Evolutionary conservation across 2,113 vertebrate species (phyloP), one percentile per base, ranked within the genome.

Genomic region (Cynoglossus semilaevis): DNA sequence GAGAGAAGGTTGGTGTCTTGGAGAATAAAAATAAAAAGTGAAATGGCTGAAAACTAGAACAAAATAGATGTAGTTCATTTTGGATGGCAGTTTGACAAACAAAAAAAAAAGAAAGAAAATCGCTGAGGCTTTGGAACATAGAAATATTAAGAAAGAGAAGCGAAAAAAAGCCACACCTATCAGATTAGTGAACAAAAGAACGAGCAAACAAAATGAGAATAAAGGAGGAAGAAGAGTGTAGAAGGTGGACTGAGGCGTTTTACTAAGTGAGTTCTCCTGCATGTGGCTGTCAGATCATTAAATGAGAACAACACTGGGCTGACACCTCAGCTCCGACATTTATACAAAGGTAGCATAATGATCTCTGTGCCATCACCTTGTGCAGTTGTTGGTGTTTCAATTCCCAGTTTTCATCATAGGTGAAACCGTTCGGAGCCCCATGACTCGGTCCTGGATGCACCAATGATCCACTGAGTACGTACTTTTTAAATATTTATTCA

Each of bases 241-340:
- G 3, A 29, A 6, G 22, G 22, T 29, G 22, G 46, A 63, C 67
- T 74, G 59, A 67, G 34, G 56, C 72, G 64, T 58, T 65, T 49
- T 41, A 67, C 62, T 74, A 66, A 79, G 79, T 81, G 61, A 77
- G 69, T 74, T 78, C 22, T 29, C 22, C 22, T 6, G 22, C 22
- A 29, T 72, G 69, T 61, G 63, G 55, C 66, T 78, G 77, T 80
- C 79, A 76, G 69, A 61, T 76, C 54, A 67, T 73, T 75, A 80
- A 80, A 87, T 74, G 65, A 78, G 67, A 76, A 81, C 77, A 81
- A 64, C 57, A 71, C 42, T 18, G 57, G n/a, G 17, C 34, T 76
- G 80, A 83, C 80, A 77, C 71, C 78, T 83, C 72, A 72, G 71
- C 76, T 74, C 77, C 61, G 38, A 51, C 51, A 58, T 55, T 29